Base-by-base conservation (phyloP, 2,888 invertebrate genomes). In the Drosophila kambysellisi region DNA sequence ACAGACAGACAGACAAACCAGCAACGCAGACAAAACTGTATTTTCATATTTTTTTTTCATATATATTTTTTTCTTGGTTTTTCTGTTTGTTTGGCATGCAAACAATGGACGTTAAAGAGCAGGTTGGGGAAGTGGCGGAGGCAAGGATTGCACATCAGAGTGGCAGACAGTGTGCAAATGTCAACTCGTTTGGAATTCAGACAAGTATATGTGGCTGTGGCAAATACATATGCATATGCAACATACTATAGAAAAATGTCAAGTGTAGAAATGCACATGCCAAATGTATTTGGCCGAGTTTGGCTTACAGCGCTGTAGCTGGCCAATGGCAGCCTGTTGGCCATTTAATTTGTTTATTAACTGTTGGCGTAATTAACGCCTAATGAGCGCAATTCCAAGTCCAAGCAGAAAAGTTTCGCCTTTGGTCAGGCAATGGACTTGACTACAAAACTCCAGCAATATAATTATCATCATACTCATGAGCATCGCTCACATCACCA, bases 91-190 rank as follows among this genome's bases (percentile, higher is more conserved):
- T 71, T 77, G 65, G 53, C 62, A 64, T 65, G 66, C 80, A 80
- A 80, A 76, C 79, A 80, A 80, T 79, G 65, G 63, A 61, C n/a
- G n/a, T 6, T n/a, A 25, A 35, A 50, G 61, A 37, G 52, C n/a
- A 4, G 54, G 20, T 37, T 12, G 8, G 17, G 48, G 46, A 29
- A 29, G 7, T 17, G 37, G 37, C 3, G 8, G 20, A 1, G 20
- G n/a, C 74, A 74, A 65, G 76, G 71, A 70, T 69, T 81, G 77
- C 80, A 82, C 82, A 76, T 78, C 79, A 87, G 82, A 89, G 80
- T 85, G 89, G 79, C 90, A 89, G 88, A 89, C 86, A 88, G 83
- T 83, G 87, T 85, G 78, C 83, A 83, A 87, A 90, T 90, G 90
- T 90, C 90, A 90, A 88, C 89, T 82, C 70, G 68, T 74, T 76